These are phyloP conservation scores for Lithobius niger DNA, from an alignment of 1,140 invertebrate genomes.

Conservation along the genomic window DNA sequence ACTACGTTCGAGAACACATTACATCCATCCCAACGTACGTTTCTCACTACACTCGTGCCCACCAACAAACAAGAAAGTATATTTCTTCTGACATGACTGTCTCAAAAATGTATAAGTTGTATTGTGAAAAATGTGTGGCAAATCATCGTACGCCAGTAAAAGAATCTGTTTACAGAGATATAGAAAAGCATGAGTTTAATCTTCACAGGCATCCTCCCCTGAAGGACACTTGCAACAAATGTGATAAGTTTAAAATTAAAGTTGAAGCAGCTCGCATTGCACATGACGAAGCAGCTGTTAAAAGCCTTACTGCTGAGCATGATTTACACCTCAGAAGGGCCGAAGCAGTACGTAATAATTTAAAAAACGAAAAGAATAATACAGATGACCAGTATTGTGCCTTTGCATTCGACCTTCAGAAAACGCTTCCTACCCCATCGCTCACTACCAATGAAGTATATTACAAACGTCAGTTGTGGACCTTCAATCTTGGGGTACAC, in stretches of 20 bases:
- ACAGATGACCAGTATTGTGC: background rate
- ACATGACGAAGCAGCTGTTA: background rate
- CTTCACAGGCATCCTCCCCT: too few relatives aligned
- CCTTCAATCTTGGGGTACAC: slow-evolving; percentile 6
- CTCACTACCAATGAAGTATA: slow-evolving; percentile 4
- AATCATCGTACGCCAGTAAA: too few relatives aligned
- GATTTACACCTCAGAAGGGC: background rate
- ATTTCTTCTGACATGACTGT: too few relatives aligned
- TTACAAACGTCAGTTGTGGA: slow-evolving; percentile 9
- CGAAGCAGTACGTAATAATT: background rate
- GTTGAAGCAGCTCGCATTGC: background rate
- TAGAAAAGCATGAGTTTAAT: too few relatives aligned
- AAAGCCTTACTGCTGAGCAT: background rate
- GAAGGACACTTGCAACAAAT: slow-evolving; percentile 3
- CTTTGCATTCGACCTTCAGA: slow-evolving; percentile 7
- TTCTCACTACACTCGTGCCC: too few relatives aligned
- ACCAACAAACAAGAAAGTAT: too few relatives aligned
- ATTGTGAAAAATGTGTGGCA: too few relatives aligned
- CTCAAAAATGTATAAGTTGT: too few relatives aligned
- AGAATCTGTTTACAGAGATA: too few relatives aligned
- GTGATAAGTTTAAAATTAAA: background rate
- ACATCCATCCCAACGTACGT: too few relatives aligned
- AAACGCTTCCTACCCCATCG: slow-evolving; percentile 9
- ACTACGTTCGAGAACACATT: too few relatives aligned
- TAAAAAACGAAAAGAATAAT: background rate